phyloP scores from a whole-genome alignment of 2,797 vertebrate species.

The Aplochiton taeniatus region DNA sequence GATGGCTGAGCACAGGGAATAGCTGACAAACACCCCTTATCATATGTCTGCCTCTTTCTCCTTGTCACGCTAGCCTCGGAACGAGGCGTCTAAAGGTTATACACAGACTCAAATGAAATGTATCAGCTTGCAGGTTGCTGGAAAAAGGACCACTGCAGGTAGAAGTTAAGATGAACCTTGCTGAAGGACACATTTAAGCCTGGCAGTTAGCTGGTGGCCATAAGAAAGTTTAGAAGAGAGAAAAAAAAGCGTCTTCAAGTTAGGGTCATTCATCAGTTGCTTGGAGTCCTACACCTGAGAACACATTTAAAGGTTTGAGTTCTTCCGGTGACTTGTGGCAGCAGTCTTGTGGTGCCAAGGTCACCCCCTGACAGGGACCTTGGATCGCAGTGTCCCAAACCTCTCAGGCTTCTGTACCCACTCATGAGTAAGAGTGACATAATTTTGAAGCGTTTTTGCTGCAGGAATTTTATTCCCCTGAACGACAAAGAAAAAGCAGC shows the following conservation, averaged over 20 bases:
- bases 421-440: slow-evolving; percentile 11
- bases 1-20: slow-evolving; percentile 53
- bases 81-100: slow-evolving; percentile 48
- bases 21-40: slow-evolving; percentile 68
- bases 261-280: too few relatives aligned
- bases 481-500: slow-evolving; percentile 12
- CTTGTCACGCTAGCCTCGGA: slow-evolving; percentile 39
- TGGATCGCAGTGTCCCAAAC: slow-evolving; percentile 6
- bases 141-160: too few relatives aligned
- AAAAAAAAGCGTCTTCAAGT: too few relatives aligned
- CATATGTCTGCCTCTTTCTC: slow-evolving; percentile 51
- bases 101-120: slow-evolving; percentile 24
- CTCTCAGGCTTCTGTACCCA: not conserved
- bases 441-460: slow-evolving; percentile 9
- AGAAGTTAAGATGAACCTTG: too few relatives aligned
- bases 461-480: not conserved
- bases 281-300: not conserved
- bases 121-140: slow-evolving; percentile 7
- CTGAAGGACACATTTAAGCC: too few relatives aligned
- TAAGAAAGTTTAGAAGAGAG: too few relatives aligned
- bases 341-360: slow-evolving; percentile 11
- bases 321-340: not conserved
- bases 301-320: not conserved
- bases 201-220: too few relatives aligned
- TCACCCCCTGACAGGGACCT: slow-evolving; percentile 17